A percentile compares a stretch with the other conserved stretches of the same genome.
These are phyloP conservation scores for Pachycephala philippinensis DNA, from an alignment of 2,113 vertebrate species.

Conservation along the genomic window DNA sequence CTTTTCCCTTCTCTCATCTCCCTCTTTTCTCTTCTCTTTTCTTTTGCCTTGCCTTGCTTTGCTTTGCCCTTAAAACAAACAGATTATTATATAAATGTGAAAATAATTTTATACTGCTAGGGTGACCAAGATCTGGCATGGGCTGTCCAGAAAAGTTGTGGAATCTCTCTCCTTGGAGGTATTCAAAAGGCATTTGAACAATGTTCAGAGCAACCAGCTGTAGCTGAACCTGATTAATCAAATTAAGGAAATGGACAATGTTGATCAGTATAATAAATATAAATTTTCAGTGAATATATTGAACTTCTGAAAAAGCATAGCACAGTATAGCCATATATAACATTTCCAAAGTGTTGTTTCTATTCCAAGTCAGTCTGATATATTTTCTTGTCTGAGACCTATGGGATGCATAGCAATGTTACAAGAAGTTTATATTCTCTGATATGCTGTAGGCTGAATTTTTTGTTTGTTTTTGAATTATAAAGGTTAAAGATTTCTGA, in stretches of 20 bases:
- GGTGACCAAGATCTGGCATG: neutral
- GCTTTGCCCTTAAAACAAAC: neutral
- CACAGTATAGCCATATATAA: neutral
- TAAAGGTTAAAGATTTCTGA: neutral
- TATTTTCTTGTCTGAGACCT: neutral
- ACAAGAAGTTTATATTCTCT: neutral
- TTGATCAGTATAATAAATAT: neutral
- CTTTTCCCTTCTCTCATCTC: too few species aligned
- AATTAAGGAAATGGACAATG: neutral
- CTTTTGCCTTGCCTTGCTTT: neutral
- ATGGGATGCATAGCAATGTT: neutral
- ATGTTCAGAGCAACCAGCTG: neutral
- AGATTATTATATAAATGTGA: neutral
- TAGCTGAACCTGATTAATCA: neutral
- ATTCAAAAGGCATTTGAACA: neutral
- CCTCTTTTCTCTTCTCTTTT: too few species aligned
- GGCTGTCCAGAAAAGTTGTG: neutral
- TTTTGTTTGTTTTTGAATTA: neutral
- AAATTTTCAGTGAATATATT: neutral
- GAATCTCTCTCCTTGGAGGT: neutral
- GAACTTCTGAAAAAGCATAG: neutral
- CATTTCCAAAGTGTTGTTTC: neutral
- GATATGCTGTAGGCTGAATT: neutral
- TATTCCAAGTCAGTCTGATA: neutral
- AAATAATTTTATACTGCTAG: neutral